Evolutionary conservation across 1,140 invertebrate species (phyloP).

Genomic region (Palaemon carinicauda): DNA sequence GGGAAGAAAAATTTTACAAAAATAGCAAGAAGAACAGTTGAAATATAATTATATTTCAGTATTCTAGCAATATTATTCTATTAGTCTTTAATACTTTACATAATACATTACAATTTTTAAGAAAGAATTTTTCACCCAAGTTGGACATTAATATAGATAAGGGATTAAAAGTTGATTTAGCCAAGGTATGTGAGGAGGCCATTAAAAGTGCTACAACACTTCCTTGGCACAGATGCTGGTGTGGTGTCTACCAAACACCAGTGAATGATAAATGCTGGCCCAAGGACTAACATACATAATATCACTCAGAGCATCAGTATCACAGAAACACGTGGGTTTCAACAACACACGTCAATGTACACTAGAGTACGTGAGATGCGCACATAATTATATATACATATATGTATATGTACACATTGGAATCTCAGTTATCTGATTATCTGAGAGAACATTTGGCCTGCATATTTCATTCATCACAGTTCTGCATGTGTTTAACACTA

Average conservation of each 20-base stretch:
- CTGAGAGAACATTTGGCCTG: constrained; percentile 3
- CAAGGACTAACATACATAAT: constrained; percentile 34
- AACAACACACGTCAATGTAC: constrained; percentile 18
- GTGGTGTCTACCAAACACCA: constrained; percentile 8
- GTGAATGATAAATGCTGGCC: constrained; percentile 35
- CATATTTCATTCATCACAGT: constrained; percentile 23
- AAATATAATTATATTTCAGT: constrained; percentile 21
- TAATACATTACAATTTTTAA: constrained; percentile 19
- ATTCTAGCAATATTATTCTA: constrained; percentile 33
- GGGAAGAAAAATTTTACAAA: constrained; percentile 33
- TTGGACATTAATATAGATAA: constrained; percentile 29
- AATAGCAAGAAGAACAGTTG: constrained; percentile 32
- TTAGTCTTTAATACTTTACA: constrained; percentile 27
- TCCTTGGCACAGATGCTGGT: constrained; percentile 36
- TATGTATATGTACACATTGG: constrained; percentile 13
- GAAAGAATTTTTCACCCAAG: constrained; percentile 13
- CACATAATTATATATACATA: background rate
- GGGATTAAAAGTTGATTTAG: constrained; percentile 30
- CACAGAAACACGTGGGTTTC: constrained; percentile 35
- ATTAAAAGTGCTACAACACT: background rate
- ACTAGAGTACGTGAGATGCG: background rate
- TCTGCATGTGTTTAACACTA: constrained; percentile 35
- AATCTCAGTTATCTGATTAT: constrained; percentile 36
- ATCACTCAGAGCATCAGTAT: constrained; percentile 41
- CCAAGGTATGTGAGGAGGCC: constrained; percentile 11